Conservation (phyloP, 2,797 vertebrate genomes). For the Sebastes cheni region DNA sequence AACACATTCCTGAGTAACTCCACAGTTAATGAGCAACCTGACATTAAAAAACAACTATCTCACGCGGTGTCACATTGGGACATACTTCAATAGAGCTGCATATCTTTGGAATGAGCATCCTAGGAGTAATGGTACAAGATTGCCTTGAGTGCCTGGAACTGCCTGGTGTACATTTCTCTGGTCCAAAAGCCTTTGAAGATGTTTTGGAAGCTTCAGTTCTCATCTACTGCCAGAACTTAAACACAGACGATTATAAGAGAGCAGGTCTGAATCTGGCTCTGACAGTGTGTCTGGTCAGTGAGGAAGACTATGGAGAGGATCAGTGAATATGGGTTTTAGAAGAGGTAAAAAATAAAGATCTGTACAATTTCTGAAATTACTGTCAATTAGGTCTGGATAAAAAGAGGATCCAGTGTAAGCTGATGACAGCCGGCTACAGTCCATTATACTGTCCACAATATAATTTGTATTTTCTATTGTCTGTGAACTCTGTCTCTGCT, state of each 20-base stretch:
- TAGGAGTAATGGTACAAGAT: slow-evolving; percentile 34
- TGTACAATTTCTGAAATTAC: slow-evolving; percentile 23
- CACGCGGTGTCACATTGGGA: slow-evolving; percentile 2
- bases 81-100: slow-evolving; percentile 23
- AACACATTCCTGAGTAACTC: not conserved
- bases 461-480: slow-evolving; percentile 31
- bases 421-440: slow-evolving; percentile 3
- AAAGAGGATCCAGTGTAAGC: slow-evolving; percentile 10
- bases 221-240: slow-evolving; percentile 36
- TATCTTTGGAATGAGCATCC: slow-evolving; percentile 34
- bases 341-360: slow-evolving; percentile 12
- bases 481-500: slow-evolving; percentile 18
- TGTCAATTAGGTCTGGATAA: slow-evolving; percentile 17
- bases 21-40: not conserved
- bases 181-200: slow-evolving; percentile 57
- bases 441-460: slow-evolving; percentile 9
- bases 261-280: slow-evolving; percentile 34
- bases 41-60: slow-evolving; percentile 7
- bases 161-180: slow-evolving; percentile 39
- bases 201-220: slow-evolving; percentile 46
- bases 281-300: slow-evolving; percentile 15
- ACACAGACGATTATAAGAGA: slow-evolving; percentile 47
- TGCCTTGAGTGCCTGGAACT: slow-evolving; percentile 45
- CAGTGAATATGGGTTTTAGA: not conserved
- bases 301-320: slow-evolving; percentile 3